Evolutionary conservation across 2,113 vertebrate genomes (phyloP), one percentile per base, ranked within the genome.

Genomic region (Xenopus borealis): DNA sequence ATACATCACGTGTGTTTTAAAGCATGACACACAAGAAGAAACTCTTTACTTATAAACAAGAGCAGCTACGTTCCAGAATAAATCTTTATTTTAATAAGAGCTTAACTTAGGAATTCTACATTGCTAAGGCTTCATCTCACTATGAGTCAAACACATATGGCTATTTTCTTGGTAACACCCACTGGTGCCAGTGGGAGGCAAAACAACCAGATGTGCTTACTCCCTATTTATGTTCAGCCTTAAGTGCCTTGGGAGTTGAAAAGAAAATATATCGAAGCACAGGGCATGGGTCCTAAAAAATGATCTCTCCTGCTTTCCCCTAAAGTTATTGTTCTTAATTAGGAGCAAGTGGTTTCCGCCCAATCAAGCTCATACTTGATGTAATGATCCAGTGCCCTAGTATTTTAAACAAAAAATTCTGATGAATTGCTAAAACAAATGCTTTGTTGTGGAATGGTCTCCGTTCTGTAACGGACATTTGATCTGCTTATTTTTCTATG

Each of bases 401-500:
- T 2, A 5, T 55, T 55, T 50, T 55, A 55, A 55, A 55, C 53
- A 55, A n/a, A 55, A 55, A 55, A 2, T 55, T 40, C 33, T n/a
- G 53, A n/a, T 55, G 53, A n/a, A 55, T 16, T 55, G 17, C 7
- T 7, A 16, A 55, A n/a, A n/a, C 53, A 55, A 50, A 12, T 4
- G 47, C 47, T 55, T 55, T 55, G 14, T 55, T 55, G 53, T 55
- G 7, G 53, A 55, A 55, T 8, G 14, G 14, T 55, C 17, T n/a
- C 16, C 3, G 17, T n/a, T 30, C 62, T 72, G 53, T 13, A 55
- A n/a, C 16, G 40, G 71, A 72, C 50, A 72, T 72, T 19, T 65
- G 62, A 72, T 65, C 71, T 72, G 50, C 55, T 72, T 66, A 72
- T 72, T 72, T 72, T 72, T 18, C 71, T 64, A 10, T 64, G 53